Evolutionary conservation across 2,888 invertebrate species (phyloP).

Genomic region (Danaus chrysippus): DNA sequence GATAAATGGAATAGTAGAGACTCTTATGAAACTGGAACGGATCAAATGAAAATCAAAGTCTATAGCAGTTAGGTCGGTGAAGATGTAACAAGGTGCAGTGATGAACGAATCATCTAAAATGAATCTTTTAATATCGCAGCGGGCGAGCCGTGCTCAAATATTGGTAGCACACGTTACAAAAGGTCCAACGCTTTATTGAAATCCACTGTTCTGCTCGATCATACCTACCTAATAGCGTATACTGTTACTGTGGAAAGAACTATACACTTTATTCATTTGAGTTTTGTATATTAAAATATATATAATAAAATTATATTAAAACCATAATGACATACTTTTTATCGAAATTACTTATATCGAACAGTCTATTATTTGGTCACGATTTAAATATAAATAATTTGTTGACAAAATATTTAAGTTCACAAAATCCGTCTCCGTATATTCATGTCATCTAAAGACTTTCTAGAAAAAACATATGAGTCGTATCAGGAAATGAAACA

Average conservation of each 20-base stretch:
- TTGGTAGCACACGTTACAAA: conserved; percentile 73
- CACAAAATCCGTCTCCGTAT: conserved; percentile 29
- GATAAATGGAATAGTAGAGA: too few species aligned
- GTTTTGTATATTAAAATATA: too few species aligned
- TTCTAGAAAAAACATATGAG: conserved; percentile 52
- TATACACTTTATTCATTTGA: too few species aligned
- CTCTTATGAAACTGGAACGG: neutral
- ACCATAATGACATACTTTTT: too few species aligned
- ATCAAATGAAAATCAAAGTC: conserved; percentile 5
- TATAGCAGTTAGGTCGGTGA: conserved; percentile 18
- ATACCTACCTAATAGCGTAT: conserved; percentile 71
- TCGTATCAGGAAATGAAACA: conserved; percentile 66
- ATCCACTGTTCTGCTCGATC: conserved; percentile 59
- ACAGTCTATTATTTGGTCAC: neutral
- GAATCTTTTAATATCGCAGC: conserved; percentile 71
- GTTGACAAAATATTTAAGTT: neutral
- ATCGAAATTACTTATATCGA: neutral
- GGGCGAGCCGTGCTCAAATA: conserved; percentile 60
- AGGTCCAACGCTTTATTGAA: conserved; percentile 66
- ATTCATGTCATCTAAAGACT: conserved; percentile 34
- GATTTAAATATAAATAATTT: neutral
- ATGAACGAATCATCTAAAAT: conserved; percentile 53
- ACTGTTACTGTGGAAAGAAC: conserved; percentile 29
- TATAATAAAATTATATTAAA: too few species aligned
- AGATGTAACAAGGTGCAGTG: conserved; percentile 26